phyloP scores from a whole-genome alignment of 2,113 vertebrate genomes.

The Prietella phreatophila region DNA sequence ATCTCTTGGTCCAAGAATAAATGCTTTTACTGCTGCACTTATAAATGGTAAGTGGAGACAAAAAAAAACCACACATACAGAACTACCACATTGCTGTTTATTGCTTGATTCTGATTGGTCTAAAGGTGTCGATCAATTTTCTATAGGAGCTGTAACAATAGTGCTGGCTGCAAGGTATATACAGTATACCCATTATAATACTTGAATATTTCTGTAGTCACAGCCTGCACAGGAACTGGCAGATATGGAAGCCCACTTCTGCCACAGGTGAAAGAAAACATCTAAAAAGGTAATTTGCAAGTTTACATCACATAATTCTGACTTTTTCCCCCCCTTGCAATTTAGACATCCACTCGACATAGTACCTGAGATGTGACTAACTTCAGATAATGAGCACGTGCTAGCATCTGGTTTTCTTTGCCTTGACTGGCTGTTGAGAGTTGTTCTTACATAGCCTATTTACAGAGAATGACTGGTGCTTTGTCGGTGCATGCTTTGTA shows the following conservation, averaged over 20 bases:
- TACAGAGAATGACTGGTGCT: no score
- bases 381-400: no score
- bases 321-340: no score
- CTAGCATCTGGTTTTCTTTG: no score
- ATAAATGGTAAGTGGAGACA: not conserved
- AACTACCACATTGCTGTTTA: not conserved
- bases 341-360: no score
- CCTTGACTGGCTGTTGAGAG: no score
- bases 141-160: not conserved
- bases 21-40: constrained; percentile 1
- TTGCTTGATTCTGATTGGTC: not conserved
- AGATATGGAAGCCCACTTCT: not conserved
- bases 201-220: not conserved
- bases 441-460: no score
- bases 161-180: not conserved
- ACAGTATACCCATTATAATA: not conserved
- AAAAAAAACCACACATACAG: not conserved
- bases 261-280: no score
- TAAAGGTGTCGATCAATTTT: not conserved
- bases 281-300: no score
- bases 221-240: not conserved
- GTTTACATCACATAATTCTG: no score
- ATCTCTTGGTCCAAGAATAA: not conserved
- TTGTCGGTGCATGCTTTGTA: no score
- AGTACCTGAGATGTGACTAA: no score